Percentiles rank a stretch among this genome's conserved stretches.
Evolutionary conservation across 2,888 invertebrate species (phyloP).

Genomic region (Neoaliturus tenellus): DNA sequence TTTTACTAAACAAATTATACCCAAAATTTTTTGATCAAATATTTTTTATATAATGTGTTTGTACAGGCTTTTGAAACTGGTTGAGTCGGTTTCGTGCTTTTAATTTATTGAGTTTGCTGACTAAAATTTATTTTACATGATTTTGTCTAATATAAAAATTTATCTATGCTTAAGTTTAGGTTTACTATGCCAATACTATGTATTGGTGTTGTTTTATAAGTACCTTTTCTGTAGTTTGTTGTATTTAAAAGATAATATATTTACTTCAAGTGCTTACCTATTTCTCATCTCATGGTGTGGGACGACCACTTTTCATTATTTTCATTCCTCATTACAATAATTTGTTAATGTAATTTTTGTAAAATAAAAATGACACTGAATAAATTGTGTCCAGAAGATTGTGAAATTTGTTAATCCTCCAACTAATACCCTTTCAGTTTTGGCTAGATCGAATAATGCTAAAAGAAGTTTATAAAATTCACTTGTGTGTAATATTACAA

Average conservation of each 20-base stretch:
- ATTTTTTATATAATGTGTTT: not conserved
- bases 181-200: slow-evolving; percentile 39
- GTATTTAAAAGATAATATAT: slow-evolving; percentile 13
- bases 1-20: not conserved
- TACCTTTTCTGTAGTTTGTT: slow-evolving; percentile 13
- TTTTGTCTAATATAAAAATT: not conserved
- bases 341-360: slow-evolving; percentile 49
- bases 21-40: not conserved
- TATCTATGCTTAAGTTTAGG: slow-evolving; percentile 1
- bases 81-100: slow-evolving; percentile 5
- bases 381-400: slow-evolving; percentile 51
- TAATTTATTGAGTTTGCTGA: slow-evolving; percentile 26
- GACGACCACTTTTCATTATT: slow-evolving; percentile 35
- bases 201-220: slow-evolving; percentile 39
- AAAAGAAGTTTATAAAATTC: too few relatives aligned
- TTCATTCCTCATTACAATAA: slow-evolving; percentile 44
- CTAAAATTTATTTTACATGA: not conserved
- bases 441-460: too few relatives aligned
- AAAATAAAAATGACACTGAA: slow-evolving; percentile 47
- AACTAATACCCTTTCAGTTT: not conserved
- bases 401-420: not conserved
- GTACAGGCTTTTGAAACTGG: not conserved
- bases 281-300: slow-evolving; percentile 34
- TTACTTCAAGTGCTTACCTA: slow-evolving; percentile 6
- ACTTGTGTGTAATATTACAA: too few relatives aligned